These are phyloP conservation scores for Drosophila birchii DNA, from an alignment of 2,888 invertebrate genomes.

Conservation along the genomic window DNA sequence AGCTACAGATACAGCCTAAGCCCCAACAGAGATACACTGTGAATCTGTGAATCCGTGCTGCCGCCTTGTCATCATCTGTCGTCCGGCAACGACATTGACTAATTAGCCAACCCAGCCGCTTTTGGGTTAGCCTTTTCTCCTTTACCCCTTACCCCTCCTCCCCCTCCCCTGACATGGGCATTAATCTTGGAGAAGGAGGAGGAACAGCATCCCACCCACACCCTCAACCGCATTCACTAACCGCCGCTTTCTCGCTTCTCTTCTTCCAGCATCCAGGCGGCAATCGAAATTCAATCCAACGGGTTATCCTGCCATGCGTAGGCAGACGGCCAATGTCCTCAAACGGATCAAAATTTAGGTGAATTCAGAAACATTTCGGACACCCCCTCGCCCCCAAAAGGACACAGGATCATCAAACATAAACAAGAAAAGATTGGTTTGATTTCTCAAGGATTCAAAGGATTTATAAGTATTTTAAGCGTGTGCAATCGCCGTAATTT, in stretches of 20 bases:
- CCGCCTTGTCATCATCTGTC: constrained; percentile 29
- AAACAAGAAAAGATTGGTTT: background rate
- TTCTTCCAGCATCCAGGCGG: constrained; percentile 35
- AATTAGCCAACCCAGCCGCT: constrained; percentile 27
- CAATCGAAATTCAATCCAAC: constrained; percentile 17
- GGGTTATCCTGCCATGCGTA: constrained; percentile 39
- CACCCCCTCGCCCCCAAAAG: constrained; percentile 17
- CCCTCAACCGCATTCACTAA: background rate
- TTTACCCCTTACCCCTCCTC: background rate
- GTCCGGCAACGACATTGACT: constrained; percentile 34
- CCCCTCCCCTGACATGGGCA: constrained; percentile 46
- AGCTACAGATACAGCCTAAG: constrained; percentile 5
- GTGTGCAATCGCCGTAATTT: constrained; percentile 6
- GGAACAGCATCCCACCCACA: constrained; percentile 1
- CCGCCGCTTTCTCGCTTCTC: background rate
- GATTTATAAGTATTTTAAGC: constrained; percentile 6
- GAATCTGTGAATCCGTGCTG: constrained; percentile 7
- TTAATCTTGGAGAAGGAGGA: constrained; percentile 48
- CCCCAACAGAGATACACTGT: constrained; percentile 2
- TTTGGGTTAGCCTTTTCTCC: constrained; percentile 10
- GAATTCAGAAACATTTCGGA: constrained; percentile 67
- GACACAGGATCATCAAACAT: background rate
- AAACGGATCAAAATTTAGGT: constrained; percentile 73
- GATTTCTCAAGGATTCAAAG: background rate
- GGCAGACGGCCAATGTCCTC: constrained; percentile 61